Evolutionary conservation across 1,140 invertebrate genomes (phyloP), one percentile per base, ranked within the genome.

Genomic region (Nasonia longicornis): DNA sequence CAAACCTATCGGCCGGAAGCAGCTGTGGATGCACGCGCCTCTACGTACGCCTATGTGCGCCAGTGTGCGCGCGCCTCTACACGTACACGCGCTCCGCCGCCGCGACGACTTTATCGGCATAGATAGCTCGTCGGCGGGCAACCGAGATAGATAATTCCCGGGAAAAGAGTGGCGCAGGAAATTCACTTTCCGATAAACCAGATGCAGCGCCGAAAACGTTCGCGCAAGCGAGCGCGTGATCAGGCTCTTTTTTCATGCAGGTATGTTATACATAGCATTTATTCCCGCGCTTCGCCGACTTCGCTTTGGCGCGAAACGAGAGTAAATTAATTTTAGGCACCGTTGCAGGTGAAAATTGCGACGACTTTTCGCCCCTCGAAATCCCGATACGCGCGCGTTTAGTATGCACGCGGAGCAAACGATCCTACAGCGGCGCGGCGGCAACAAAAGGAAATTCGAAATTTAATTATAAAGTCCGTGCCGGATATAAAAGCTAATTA

Each of bases 401-500:
- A 58, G 52, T 58, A 58, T 58, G 52, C 52, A 58, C n/a, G 20
- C 52, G 52, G 16, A 58, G 16, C 6, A 58, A 2, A 58, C 52
- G 52, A 58, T n/a, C 16, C 14, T 16, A 26, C 26, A 26, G 26
- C 48, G 48, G 12, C 48, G 12, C 48, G 14, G 12, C 16, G 3
- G 1, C 12, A 16, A 58, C 52, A 58, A 58, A 58, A 58, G 52
- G 52, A 58, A 58, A 58, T 58, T 58, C 52, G 16, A n/a, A 58
- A 58, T 58, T 58, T 20, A 58, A 58, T 58, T 58, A 58, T 58
- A 58, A 58, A 58, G 52, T 58, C 52, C 52, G 52, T 16, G 52
- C 52, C 16, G 52, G 52, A 58, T 58, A 58, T 58, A 58, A 58
- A 58, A 58, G 52, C 52, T 58, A n/a, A 58, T 58, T 58, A 58